Conservation (phyloP, 2,888 invertebrate genomes). For the Metellina segmentata region DNA sequence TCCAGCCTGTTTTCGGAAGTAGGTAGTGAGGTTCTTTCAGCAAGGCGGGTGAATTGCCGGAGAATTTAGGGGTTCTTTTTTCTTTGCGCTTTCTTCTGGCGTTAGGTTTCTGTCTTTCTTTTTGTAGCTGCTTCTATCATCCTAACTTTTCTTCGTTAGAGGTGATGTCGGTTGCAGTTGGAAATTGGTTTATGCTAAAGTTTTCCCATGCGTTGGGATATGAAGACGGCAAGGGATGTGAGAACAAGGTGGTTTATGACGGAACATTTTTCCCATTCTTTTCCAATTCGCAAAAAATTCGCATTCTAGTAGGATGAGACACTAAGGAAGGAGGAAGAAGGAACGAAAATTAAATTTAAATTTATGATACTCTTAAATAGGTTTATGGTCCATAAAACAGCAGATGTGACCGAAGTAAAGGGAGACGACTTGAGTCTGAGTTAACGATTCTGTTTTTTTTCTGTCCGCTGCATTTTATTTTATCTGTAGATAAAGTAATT, state of each 20-base stretch:
- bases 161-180: conserved; percentile 17
- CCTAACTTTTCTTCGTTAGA: conserved; percentile 31
- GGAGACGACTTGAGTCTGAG: not conserved
- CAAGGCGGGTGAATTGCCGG: conserved; percentile 14
- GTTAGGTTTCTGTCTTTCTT: not conserved
- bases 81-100: not conserved
- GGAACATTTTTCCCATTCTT: not conserved
- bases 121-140: not conserved
- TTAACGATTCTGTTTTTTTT: not conserved
- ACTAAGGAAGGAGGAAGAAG: not conserved
- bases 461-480: conserved; percentile 3
- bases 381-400: conserved; percentile 41
- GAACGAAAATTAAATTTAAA: conserved; percentile 37
- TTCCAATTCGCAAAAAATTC: not conserved
- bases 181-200: conserved; percentile 47
- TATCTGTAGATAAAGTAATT: not conserved
- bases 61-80: conserved; percentile 40
- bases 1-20: conserved; percentile 18
- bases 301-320: not conserved
- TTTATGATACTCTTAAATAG: conserved; percentile 21
- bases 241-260: not conserved
- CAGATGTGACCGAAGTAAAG: conserved; percentile 20
- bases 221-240: not conserved
- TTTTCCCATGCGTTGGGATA: not conserved
- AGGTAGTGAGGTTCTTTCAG: not conserved